Conservation (phyloP, 2,113 vertebrate species). For the Pipra filicauda region DNA sequence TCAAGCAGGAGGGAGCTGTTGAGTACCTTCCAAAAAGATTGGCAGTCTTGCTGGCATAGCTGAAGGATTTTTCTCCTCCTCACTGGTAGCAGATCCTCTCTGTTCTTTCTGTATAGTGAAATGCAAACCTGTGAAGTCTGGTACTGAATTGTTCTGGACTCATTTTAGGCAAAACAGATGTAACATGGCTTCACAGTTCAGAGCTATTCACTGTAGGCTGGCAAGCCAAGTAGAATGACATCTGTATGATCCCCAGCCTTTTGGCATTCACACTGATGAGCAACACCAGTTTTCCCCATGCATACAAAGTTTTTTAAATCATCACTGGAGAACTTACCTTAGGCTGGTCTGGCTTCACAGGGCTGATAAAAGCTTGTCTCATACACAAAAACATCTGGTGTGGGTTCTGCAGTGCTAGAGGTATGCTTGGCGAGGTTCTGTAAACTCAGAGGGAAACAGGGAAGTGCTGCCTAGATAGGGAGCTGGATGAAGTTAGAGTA, state of each 20-base stretch:
- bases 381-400: accelerated
- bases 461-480: not conserved
- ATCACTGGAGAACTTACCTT: not conserved
- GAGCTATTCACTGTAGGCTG: not conserved
- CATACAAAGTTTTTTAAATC: not conserved
- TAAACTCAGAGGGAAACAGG: not conserved
- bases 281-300: not conserved
- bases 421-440: not conserved
- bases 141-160: not conserved
- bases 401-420: accelerated
- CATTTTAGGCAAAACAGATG: not conserved
- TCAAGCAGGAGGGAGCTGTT: not conserved
- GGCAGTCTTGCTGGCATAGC: not conserved
- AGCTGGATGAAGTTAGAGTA: not conserved
- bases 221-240: not conserved
- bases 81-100: not conserved
- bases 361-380: not conserved
- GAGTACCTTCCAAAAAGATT: not conserved
- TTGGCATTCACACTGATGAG: not conserved
- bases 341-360: not conserved
- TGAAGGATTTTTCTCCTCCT: not conserved
- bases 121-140: not conserved
- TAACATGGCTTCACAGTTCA: not conserved
- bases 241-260: not conserved
- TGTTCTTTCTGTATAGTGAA: not conserved